Conservation (phyloP, 2,797 vertebrate genomes). For the Miichthys miiuy region DNA sequence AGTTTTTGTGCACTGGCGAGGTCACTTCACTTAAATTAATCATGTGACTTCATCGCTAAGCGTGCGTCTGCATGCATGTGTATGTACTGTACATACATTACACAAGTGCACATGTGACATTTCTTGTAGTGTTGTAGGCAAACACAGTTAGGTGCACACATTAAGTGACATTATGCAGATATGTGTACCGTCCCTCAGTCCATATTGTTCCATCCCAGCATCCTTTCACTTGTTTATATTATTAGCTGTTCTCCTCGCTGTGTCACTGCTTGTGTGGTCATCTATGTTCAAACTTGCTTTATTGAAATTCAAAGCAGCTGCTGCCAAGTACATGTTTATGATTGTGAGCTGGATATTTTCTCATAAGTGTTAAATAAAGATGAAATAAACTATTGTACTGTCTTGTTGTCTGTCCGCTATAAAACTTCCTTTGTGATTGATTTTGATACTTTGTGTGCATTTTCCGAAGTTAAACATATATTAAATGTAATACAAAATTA, state of each 20-base stretch:
- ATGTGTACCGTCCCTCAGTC: background rate
- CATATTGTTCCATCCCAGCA: background rate
- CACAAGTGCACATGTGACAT: background rate
- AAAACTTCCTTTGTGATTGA: background rate
- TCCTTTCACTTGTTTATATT: background rate
- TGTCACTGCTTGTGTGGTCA: background rate
- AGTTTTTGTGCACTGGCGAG: conserved; percentile 31
- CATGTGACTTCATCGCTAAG: conserved; percentile 32
- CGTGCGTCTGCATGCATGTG: background rate
- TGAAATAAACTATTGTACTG: conserved; percentile 22
- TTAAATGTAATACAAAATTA: background rate
- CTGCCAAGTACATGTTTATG: background rate
- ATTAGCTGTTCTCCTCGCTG: background rate
- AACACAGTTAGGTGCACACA: conserved; percentile 8
- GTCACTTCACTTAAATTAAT: conserved; percentile 33
- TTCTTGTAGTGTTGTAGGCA: background rate
- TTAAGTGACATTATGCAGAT: conserved; percentile 32
- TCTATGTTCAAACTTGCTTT: background rate
- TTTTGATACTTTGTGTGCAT: too few relatives aligned
- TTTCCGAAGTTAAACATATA: background rate
- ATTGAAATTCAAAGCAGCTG: background rate
- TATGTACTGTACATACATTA: background rate
- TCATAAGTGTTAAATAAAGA: conserved; percentile 43
- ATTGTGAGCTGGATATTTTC: background rate
- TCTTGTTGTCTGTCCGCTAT: conserved; percentile 17